phyloP scores from a whole-genome alignment of 2,113 vertebrate species.

The Elephas maximus region DNA sequence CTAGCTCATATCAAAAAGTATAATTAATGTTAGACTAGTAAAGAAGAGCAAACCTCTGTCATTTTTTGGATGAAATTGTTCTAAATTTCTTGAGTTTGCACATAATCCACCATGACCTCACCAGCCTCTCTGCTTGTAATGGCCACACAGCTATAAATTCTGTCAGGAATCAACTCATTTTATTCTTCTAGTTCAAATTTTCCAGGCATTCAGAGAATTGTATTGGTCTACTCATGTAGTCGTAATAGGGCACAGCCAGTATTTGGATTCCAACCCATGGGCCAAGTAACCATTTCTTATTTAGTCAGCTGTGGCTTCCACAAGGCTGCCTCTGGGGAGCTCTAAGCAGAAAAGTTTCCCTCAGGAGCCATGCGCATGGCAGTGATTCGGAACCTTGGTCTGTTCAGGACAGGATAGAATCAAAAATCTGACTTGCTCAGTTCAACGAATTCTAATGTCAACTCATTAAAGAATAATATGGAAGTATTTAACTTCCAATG shows the following conservation, averaged over 20 bases:
- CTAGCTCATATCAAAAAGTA: not conserved
- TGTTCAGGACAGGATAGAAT: not conserved
- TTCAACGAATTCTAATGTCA: conserved; percentile 46
- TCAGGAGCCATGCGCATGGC: not conserved
- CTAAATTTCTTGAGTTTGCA: conserved; percentile 9
- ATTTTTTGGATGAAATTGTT: conserved; percentile 6
- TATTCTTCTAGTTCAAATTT: conserved; percentile 63
- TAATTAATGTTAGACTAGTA: not conserved
- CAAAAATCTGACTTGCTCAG: not conserved
- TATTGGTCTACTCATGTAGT: not conserved
- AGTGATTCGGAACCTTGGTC: conserved; percentile 23
- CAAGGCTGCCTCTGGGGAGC: not conserved
- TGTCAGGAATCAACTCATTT: conserved; percentile 52
- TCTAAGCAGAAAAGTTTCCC: conserved; percentile 24
- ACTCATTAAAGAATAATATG: not conserved
- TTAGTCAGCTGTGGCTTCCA: not conserved
- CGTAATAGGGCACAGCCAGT: not conserved
- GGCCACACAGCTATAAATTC: not conserved
- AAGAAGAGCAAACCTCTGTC: not conserved
- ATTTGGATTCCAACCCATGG: not conserved
- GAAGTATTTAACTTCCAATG: conserved; percentile 16
- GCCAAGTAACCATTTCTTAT: not conserved
- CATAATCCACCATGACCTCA: not conserved
- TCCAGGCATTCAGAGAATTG: conserved; percentile 50
- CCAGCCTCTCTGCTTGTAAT: conserved; percentile 1